Percentiles rank a stretch among this genome's conserved stretches.
These are phyloP conservation scores for Ctenomys sociabilis DNA, from an alignment of 2,113 vertebrate genomes.

Conservation along the genomic window DNA sequence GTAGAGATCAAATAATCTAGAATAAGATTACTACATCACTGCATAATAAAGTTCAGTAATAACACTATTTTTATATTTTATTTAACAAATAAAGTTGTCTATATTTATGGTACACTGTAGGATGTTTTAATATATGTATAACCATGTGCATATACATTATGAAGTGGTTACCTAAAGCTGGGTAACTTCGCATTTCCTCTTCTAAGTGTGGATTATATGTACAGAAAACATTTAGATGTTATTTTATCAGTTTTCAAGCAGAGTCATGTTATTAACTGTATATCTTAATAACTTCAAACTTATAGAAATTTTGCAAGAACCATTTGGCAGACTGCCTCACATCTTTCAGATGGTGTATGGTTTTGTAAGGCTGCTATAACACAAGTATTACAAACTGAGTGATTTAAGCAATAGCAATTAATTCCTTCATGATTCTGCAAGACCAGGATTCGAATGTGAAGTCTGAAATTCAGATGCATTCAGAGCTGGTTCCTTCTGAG, in stretches of 20 bases:
- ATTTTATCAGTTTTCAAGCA: background rate
- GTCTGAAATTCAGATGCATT: background rate
- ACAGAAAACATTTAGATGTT: background rate
- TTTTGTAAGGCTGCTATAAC: background rate
- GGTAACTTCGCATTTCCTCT: background rate
- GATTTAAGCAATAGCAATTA: background rate
- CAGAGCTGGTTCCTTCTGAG: background rate
- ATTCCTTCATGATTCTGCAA: background rate
- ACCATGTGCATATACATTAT: background rate
- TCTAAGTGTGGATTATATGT: background rate
- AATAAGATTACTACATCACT: background rate
- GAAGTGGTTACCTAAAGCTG: background rate
- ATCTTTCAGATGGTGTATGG: background rate
- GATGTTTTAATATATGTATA: background rate
- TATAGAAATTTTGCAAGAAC: background rate
- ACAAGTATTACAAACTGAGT: background rate
- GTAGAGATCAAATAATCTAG: background rate
- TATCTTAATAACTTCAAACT: conserved; percentile 2
- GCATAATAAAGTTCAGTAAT: background rate
- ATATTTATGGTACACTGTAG: background rate
- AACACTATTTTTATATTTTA: background rate
- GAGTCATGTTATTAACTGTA: background rate
- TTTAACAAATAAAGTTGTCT: background rate
- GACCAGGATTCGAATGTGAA: background rate
- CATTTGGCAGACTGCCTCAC: background rate